A percentile compares a stretch with the other conserved stretches of the same genome.
phyloP scores from a whole-genome alignment of 2,797 vertebrate species.

The Tiaroga cobitis region DNA sequence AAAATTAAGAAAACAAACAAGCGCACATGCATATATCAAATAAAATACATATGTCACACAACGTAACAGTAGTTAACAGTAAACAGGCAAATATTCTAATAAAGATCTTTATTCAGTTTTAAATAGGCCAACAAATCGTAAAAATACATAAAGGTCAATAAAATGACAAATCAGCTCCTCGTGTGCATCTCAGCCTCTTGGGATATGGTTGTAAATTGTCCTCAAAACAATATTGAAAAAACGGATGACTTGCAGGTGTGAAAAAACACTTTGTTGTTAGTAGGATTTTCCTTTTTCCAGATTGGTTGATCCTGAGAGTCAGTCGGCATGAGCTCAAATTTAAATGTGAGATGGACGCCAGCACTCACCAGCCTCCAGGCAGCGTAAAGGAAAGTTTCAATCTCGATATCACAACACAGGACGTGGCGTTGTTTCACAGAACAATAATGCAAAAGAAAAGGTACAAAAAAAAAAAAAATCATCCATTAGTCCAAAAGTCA shows the following conservation, averaged over 20 bases:
- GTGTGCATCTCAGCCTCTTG: slow-evolving; percentile 74
- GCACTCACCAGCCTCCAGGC: slow-evolving; percentile 16
- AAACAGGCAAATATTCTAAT: slow-evolving; percentile 65
- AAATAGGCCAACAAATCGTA: slow-evolving; percentile 80
- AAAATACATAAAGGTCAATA: slow-evolving; percentile 71
- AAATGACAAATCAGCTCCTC: slow-evolving; percentile 73
- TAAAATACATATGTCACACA: background rate
- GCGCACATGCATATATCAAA: too few species aligned
- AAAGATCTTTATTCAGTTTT: slow-evolving; percentile 80
- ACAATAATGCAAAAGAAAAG: slow-evolving; percentile 28
- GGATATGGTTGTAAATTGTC: slow-evolving; percentile 72
- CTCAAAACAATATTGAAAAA: slow-evolving; percentile 56
- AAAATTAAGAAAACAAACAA: background rate
- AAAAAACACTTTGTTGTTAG: slow-evolving; percentile 19
- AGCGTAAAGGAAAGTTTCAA: background rate
- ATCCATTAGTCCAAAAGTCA: slow-evolving; percentile 30
- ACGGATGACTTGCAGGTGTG: slow-evolving; percentile 24
- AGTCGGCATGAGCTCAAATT: slow-evolving; percentile 35
- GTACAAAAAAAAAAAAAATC: background rate
- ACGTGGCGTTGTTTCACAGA: slow-evolving; percentile 31
- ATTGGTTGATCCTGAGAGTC: slow-evolving; percentile 55
- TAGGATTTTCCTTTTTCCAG: slow-evolving; percentile 7
- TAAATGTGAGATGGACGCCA: slow-evolving; percentile 14
- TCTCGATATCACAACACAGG: background rate
- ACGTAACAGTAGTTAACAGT: background rate